A percentile compares a stretch with the other conserved stretches of the same genome.
Conservation (phyloP, 2,888 invertebrate species). For the Tinea trinotella region DNA sequence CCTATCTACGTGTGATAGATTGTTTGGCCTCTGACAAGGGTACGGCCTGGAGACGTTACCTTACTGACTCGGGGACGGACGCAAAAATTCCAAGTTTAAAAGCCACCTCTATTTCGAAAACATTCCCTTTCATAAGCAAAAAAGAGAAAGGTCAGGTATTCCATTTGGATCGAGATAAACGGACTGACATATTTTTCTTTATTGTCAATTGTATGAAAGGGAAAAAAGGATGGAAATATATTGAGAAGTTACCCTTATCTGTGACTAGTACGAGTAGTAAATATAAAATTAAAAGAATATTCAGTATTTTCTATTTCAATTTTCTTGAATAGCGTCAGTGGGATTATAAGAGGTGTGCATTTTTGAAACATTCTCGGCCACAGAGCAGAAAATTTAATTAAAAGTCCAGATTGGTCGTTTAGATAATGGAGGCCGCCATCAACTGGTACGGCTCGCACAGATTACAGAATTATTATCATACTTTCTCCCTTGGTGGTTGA, state of each 20-base stretch:
- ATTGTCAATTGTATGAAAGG: conserved; percentile 12
- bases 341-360: conserved; percentile 31
- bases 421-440: conserved; percentile 37
- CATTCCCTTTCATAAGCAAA: conserved; percentile 16
- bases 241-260: background rate
- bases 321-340: background rate
- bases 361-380: conserved; percentile 32
- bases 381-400: conserved; percentile 46
- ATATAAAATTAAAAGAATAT: background rate
- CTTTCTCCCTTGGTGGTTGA: conserved; percentile 33
- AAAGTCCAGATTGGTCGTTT: conserved; percentile 45
- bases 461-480: conserved; percentile 38
- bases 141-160: conserved; percentile 17
- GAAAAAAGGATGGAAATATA: background rate
- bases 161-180: conserved; percentile 8
- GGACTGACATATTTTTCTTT: conserved; percentile 14
- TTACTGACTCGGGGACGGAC: conserved; percentile 20
- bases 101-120: conserved; percentile 20
- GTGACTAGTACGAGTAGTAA: background rate
- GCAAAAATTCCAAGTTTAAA: conserved; percentile 24
- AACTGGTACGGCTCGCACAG: conserved; percentile 28
- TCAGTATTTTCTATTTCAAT: conserved; percentile 4
- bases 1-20: conserved; percentile 28
- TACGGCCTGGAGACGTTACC: conserved; percentile 27
- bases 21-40: conserved; percentile 37